phyloP scores from a whole-genome alignment of 2,797 vertebrate genomes.

The Bradypodion pumilum region DNA sequence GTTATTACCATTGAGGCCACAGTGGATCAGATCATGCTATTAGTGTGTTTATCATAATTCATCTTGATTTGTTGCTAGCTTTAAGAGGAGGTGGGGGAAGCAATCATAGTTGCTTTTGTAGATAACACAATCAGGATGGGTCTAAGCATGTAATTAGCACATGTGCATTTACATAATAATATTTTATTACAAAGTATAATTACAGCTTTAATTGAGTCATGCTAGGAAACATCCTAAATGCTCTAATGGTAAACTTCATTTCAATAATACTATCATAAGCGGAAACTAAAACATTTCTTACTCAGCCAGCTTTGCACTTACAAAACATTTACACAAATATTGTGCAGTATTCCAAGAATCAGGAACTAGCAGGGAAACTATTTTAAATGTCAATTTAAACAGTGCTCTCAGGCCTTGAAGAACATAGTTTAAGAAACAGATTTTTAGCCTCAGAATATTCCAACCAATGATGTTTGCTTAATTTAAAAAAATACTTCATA shows the following conservation, averaged over 20 bases:
- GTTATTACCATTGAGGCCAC: constrained; percentile 30
- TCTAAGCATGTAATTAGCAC: constrained; percentile 56
- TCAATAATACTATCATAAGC: neutral
- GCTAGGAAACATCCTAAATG: constrained; percentile 37
- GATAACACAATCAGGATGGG: constrained; percentile 47
- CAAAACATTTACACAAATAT: neutral
- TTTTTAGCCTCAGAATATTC: neutral
- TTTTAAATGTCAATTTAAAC: neutral
- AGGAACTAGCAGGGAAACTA: neutral
- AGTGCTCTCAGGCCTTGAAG: neutral
- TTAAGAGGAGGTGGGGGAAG: neutral
- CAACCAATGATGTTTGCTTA: constrained; percentile 20
- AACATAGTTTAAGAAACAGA: neutral
- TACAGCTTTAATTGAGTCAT: constrained; percentile 47
- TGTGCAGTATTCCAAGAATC: neutral
- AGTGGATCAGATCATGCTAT: neutral
- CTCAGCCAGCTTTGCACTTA: neutral
- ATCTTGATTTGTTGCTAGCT: constrained; percentile 35
- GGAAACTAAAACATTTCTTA: neutral
- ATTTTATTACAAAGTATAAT: constrained; percentile 47
- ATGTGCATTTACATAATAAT: constrained; percentile 58
- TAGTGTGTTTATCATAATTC: constrained; percentile 38
- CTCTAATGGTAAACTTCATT: constrained; percentile 21
- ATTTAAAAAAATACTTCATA: constrained; percentile 4
- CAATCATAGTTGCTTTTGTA: constrained; percentile 40